These are phyloP conservation scores for Pheosia gnoma DNA, from an alignment of 2,888 invertebrate species.

Conservation along the genomic window DNA sequence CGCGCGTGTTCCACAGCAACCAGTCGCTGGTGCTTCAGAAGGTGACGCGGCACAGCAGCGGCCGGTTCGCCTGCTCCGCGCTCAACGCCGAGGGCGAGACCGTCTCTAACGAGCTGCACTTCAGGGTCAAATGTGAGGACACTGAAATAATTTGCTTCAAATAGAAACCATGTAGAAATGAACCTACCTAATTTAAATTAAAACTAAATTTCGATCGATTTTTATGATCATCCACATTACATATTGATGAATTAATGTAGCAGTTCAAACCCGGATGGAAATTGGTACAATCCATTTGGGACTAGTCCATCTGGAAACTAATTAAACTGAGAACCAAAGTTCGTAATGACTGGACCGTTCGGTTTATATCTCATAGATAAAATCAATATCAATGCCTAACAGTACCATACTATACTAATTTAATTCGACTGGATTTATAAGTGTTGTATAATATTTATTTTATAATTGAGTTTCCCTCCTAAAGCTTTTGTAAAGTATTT, in stretches of 20 bases:
- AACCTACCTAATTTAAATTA: background rate
- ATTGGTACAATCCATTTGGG: conserved; percentile 14
- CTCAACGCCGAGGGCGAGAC: conserved; percentile 95
- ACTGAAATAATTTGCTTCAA: background rate
- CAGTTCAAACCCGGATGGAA: background rate
- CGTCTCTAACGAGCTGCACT: conserved; percentile 92
- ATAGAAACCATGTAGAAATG: background rate
- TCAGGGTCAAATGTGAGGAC: conserved; percentile 95
- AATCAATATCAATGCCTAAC: conserved; percentile 3
- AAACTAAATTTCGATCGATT: no score
- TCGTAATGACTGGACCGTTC: conserved; percentile 7
- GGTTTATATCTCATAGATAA: conserved; percentile 3
- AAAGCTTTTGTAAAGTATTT: no score
- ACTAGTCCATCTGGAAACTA: conserved; percentile 7
- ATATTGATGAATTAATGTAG: background rate
- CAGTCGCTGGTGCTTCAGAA: conserved; percentile 96
- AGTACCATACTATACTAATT: background rate
- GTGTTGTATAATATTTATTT: background rate
- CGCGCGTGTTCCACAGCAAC: conserved; percentile 95
- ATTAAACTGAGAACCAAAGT: conserved; percentile 3
- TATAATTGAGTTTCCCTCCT: background rate
- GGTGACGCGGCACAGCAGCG: conserved; percentile 93
- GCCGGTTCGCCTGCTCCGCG: conserved; percentile 94
- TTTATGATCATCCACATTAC: background rate
- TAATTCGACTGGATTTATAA: background rate